Base-by-base conservation (phyloP, 2,113 vertebrate species). In the Eptesicus fuscus region DNA sequence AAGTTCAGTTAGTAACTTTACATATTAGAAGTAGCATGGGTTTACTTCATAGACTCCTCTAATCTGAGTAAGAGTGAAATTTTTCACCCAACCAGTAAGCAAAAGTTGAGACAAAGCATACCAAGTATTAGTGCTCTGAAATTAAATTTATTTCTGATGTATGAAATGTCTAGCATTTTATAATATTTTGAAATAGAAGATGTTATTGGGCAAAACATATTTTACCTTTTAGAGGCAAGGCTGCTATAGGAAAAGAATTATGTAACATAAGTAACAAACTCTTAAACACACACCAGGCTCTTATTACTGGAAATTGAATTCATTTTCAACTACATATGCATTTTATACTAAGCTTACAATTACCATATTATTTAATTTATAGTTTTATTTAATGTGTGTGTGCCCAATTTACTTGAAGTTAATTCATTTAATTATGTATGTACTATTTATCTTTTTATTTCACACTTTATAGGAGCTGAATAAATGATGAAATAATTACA, bases 311-410 rank as follows among this genome's bases (percentile, higher is more conserved):
- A 92, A 93, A 86, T 35, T 83, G 25, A 78, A 76, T 83, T 92
- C 6, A 79, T 76, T 92, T 95, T 61, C 51, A 70, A 16, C 30
- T 37, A 65, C 4, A 56, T 32, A 71, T 84, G 11, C 51, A 51
- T 51, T 95, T 65, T 18, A 71, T 65, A 40, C n/a, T 93, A 93
- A 77, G 35, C 32, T 44, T 84, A 56, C 25, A 73, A 35, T 74
- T 95, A 71, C 8, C 8, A 17, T 63, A 30, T 95, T 67, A 71
- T 88, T 91, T 76, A 83, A 59, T 92, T 84, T 93, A 56, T 71
- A 47, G 13, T 90, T 65, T 84, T 47, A 47, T 56, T 59, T 93
- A 96, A 56, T 83, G n/a, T 79, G 92, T 84, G 23, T 40, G 1
- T 71, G 10, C 56, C 16, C 44, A 73, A 0, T 71, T 79, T 69